Conservation (phyloP, 2,797 vertebrate species). For the Coregonus suidteri region DNA sequence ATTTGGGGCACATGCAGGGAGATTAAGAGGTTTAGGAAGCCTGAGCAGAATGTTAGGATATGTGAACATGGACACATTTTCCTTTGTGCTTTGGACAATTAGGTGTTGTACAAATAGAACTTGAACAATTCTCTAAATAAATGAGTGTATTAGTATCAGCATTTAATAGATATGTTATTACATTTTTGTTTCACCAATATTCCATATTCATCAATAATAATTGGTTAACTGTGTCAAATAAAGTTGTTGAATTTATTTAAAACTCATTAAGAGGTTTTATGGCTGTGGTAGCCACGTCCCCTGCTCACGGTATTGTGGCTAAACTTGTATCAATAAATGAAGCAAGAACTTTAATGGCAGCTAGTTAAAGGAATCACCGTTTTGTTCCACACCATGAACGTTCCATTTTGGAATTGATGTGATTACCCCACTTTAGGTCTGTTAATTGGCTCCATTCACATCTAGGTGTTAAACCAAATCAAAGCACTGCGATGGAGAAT, state of each 20-base stretch:
- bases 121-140: slow-evolving; percentile 10
- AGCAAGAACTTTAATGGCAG: slow-evolving; percentile 48
- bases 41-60: slow-evolving; percentile 6
- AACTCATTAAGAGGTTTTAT: slow-evolving; percentile 44
- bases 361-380: slow-evolving; percentile 44
- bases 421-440: slow-evolving; percentile 38
- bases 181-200: slow-evolving; percentile 41
- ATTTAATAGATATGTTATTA: slow-evolving; percentile 30
- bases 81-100: neutral
- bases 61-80: neutral
- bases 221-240: slow-evolving; percentile 47
- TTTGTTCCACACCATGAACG: slow-evolving; percentile 50
- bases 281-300: slow-evolving; percentile 47
- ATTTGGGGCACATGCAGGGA: neutral
- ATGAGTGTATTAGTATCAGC: slow-evolving; percentile 19
- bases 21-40: slow-evolving; percentile 6
- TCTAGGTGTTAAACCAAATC: slow-evolving; percentile 40
- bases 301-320: slow-evolving; percentile 41
- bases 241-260: slow-evolving; percentile 33
- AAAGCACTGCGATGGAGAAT: neutral
- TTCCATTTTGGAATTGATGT: slow-evolving; percentile 47
- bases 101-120: neutral
- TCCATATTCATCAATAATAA: slow-evolving; percentile 42
- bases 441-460: slow-evolving; percentile 49
- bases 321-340: slow-evolving; percentile 52